Conservation (phyloP, 2,888 invertebrate species). For the Acrocyrtus sp. region DNA sequence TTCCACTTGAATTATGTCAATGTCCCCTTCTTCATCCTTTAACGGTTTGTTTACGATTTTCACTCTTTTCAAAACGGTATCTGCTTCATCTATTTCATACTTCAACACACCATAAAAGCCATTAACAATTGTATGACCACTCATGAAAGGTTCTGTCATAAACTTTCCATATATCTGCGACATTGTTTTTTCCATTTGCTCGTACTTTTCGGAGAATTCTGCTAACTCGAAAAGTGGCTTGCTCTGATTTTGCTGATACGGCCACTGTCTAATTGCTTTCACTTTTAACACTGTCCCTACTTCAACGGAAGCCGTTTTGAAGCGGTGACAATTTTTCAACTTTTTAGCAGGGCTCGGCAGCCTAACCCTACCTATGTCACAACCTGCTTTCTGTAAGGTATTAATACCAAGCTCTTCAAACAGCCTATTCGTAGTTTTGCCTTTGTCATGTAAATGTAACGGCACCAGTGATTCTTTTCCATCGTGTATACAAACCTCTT, state of each 20-base stretch:
- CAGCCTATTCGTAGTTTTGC: too few species aligned
- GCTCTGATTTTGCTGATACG: neutral
- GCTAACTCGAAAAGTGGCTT: slow-evolving; percentile 21
- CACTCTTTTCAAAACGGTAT: neutral
- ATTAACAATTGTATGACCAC: too few species aligned
- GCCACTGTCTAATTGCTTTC: neutral
- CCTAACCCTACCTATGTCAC: too few species aligned
- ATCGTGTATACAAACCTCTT: too few species aligned
- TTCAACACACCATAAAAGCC: neutral
- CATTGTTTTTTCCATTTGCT: slow-evolving; percentile 18
- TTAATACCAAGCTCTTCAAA: too few species aligned
- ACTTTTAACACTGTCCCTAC: slow-evolving; percentile 9
- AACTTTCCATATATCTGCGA: neutral
- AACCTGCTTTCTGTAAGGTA: too few species aligned
- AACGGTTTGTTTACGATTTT: too few species aligned
- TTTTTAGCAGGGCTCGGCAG: neutral
- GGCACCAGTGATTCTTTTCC: too few species aligned
- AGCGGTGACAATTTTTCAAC: neutral
- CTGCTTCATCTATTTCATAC: neutral
- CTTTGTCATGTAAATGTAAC: too few species aligned
- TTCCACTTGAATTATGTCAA: slow-evolving; percentile 6
- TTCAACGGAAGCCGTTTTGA: neutral
- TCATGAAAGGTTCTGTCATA: neutral
- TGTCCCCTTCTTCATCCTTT: too few species aligned
- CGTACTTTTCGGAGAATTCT: neutral